A percentile compares a stretch with the other conserved stretches of the same genome.
phyloP scores from a whole-genome alignment of 2,797 vertebrate genomes.

The Acanthurus tractus region DNA sequence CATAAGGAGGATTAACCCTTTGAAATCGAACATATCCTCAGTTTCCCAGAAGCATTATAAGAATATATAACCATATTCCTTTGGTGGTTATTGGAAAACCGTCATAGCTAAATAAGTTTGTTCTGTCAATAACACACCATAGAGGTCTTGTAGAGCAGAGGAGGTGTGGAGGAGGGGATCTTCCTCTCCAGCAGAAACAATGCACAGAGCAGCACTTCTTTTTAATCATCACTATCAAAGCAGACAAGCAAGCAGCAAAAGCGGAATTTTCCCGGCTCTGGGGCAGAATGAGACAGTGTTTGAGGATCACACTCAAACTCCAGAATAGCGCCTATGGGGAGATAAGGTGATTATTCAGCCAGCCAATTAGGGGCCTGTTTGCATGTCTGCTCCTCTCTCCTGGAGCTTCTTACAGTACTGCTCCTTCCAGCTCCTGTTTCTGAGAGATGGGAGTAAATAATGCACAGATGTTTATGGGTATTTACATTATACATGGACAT shows the following conservation, averaged over 20 bases:
- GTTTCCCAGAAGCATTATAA: slow-evolving; percentile 1
- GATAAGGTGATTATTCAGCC: slow-evolving; percentile 82
- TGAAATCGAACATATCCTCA: slow-evolving; percentile 18
- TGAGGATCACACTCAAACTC: slow-evolving; percentile 72
- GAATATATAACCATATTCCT: slow-evolving; percentile 33
- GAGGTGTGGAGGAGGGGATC: slow-evolving; percentile 38
- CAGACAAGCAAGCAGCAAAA: slow-evolving; percentile 78
- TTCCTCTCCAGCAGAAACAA: slow-evolving; percentile 72
- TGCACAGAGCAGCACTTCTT: slow-evolving; percentile 72
- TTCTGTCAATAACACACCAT: slow-evolving; percentile 68
- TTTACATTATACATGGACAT: slow-evolving; percentile 40
- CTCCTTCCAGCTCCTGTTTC: slow-evolving; percentile 42
- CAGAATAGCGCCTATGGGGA: slow-evolving; percentile 58
- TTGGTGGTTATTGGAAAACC: slow-evolving; percentile 50
- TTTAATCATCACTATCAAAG: slow-evolving; percentile 87
- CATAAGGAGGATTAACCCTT: slow-evolving; percentile 16
- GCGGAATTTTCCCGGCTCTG: slow-evolving; percentile 67
- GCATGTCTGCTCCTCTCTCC: slow-evolving; percentile 53
- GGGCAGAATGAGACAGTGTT: slow-evolving; percentile 69
- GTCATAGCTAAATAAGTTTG: slow-evolving; percentile 60
- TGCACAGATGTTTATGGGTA: slow-evolving; percentile 43
- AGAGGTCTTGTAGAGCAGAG: slow-evolving; percentile 33
- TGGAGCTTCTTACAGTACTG: slow-evolving; percentile 56
- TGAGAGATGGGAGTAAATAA: slow-evolving; percentile 51
- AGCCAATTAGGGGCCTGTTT: slow-evolving; percentile 78